Conservation (phyloP, 2,113 vertebrate genomes). For the Calypte anna region DNA sequence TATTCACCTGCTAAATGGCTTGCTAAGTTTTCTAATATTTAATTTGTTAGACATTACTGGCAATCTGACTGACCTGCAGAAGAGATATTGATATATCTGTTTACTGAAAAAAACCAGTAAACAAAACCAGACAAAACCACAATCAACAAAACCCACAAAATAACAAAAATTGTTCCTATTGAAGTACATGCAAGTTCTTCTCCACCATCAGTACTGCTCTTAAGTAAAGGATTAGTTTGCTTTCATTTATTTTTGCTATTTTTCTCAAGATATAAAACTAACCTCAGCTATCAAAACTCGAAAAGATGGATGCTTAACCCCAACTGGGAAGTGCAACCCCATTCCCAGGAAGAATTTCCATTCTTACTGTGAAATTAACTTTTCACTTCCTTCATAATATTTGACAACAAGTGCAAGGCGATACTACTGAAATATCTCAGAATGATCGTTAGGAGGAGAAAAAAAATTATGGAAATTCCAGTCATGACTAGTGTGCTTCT, state of each 20-base stretch:
- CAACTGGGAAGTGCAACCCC: neutral
- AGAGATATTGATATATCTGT: neutral
- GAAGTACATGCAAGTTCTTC: neutral
- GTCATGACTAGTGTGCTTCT: neutral
- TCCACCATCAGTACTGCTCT: neutral
- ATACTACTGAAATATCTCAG: neutral
- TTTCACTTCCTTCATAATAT: neutral
- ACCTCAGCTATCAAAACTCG: neutral
- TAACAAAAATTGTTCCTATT: fast-evolving
- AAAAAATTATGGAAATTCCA: neutral
- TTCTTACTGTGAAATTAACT: neutral
- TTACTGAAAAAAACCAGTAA: neutral
- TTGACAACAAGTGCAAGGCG: neutral
- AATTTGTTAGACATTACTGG: neutral
- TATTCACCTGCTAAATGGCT: neutral
- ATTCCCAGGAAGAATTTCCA: neutral
- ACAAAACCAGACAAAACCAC: neutral
- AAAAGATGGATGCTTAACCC: neutral
- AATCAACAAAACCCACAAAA: too few species aligned
- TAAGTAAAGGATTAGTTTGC: neutral
- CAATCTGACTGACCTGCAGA: neutral
- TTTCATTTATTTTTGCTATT: neutral
- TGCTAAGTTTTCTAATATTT: neutral
- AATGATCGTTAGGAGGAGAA: neutral
- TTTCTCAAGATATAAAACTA: neutral